These are phyloP conservation scores for Drosophila peninsularis DNA, from an alignment of 2,888 invertebrate species.

Conservation along the genomic window DNA sequence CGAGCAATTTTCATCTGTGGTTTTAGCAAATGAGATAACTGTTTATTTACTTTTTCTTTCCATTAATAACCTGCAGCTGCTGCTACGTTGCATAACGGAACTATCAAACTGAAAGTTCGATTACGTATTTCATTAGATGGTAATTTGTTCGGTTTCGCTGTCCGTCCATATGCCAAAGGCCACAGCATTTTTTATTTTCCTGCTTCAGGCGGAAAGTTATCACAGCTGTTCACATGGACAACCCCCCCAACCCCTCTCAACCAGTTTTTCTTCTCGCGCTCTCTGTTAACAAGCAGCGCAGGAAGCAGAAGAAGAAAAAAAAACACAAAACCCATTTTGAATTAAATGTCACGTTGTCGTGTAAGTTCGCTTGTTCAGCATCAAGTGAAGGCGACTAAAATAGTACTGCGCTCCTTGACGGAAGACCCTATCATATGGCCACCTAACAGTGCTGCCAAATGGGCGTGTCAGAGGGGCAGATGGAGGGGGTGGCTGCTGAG, in stretches of 20 bases:
- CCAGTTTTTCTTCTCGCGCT: slow-evolving; percentile 21
- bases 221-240: slow-evolving; percentile 18
- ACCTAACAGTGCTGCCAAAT: slow-evolving; percentile 23
- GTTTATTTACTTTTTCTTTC: neutral
- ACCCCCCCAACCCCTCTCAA: slow-evolving; percentile 1
- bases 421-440: slow-evolving; percentile 45
- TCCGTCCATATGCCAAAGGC: slow-evolving; percentile 24
- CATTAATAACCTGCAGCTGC: slow-evolving; percentile 7
- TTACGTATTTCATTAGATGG: slow-evolving; percentile 26
- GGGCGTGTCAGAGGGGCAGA: neutral
- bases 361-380: slow-evolving; percentile 69
- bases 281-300: slow-evolving; percentile 47
- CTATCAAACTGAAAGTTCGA: slow-evolving; percentile 13
- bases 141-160: slow-evolving; percentile 14
- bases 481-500: neutral
- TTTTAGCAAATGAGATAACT: neutral
- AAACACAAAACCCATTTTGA: slow-evolving; percentile 54
- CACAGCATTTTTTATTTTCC: neutral
- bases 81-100: slow-evolving; percentile 19
- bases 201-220: slow-evolving; percentile 20
- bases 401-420: slow-evolving; percentile 57
- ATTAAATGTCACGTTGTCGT: slow-evolving; percentile 73
- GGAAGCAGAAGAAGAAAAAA: neutral
- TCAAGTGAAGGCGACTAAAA: slow-evolving; percentile 63
- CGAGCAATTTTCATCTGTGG: neutral